Percentiles rank a stretch among this genome's conserved stretches.
Conservation (phyloP, 1,140 invertebrate species). For the Drosophila malerkotliana region DNA sequence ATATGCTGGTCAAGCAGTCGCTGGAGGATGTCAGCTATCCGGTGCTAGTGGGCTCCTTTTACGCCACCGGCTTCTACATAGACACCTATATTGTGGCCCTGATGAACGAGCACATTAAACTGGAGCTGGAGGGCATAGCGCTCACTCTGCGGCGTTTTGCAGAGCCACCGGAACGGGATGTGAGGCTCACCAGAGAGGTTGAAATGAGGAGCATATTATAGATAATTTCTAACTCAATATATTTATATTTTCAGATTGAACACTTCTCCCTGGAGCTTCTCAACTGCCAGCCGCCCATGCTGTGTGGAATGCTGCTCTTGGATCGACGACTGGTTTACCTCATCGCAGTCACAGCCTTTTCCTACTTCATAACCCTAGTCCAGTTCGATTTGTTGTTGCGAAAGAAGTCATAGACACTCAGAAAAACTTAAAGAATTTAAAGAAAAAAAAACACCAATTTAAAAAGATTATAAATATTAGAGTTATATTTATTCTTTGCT, state of each 20-base stretch:
- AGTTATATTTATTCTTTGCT: no score
- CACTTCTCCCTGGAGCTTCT: constrained; percentile 61
- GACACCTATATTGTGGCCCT: constrained; percentile 75
- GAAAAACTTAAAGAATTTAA: neutral
- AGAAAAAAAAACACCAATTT: neutral
- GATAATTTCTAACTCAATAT: no score
- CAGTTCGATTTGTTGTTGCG: constrained; percentile 73
- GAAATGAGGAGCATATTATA: no score
- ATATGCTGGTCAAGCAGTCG: constrained; percentile 60
- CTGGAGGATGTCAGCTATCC: constrained; percentile 42
- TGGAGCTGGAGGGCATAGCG: constrained; percentile 45
- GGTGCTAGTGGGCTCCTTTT: constrained; percentile 51
- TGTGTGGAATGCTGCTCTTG: constrained; percentile 68
- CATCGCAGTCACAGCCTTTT: constrained; percentile 67
- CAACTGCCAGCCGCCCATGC: constrained; percentile 36
- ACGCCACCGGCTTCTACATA: constrained; percentile 68
- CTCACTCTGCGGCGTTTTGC: constrained; percentile 53
- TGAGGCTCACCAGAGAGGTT: constrained; percentile 55
- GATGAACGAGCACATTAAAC: constrained; percentile 66
- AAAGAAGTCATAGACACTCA: constrained; percentile 5
- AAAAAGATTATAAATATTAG: neutral
- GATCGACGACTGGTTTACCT: constrained; percentile 67
- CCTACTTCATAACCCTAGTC: constrained; percentile 77
- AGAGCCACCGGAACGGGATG: constrained; percentile 21
- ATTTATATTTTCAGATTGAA: constrained; percentile 48